These are phyloP conservation scores for Erythrocebus patas DNA, from an alignment of 2,113 vertebrate genomes.

Conservation along the genomic window DNA sequence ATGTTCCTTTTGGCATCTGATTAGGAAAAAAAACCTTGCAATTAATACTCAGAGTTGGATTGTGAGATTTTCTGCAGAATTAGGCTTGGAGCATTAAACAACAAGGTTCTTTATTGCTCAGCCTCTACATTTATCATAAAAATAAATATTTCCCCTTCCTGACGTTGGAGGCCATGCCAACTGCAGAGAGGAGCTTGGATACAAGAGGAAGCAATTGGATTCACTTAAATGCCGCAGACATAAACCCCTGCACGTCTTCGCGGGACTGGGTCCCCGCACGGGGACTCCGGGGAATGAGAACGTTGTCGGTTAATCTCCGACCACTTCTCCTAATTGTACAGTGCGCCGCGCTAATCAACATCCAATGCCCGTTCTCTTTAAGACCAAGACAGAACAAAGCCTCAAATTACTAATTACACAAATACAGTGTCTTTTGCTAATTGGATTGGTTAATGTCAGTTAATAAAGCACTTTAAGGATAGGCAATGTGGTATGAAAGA, in stretches of 20 bases:
- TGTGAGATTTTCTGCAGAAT: constrained; percentile 60
- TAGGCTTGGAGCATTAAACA: constrained; percentile 61
- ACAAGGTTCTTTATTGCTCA: constrained; percentile 36
- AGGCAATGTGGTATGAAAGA: constrained; percentile 45
- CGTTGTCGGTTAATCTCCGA: not conserved
- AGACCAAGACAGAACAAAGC: constrained; percentile 55
- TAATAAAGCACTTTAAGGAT: constrained; percentile 52
- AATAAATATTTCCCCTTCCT: constrained; percentile 58
- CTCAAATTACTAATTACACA: constrained; percentile 53
- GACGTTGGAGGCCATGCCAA: not conserved
- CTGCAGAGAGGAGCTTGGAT: not conserved
- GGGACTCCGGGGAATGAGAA: not conserved
- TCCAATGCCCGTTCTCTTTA: constrained; percentile 15
- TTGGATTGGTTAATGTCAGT: constrained; percentile 60
- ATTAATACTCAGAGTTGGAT: constrained; percentile 50
- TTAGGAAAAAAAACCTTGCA: constrained; percentile 55
- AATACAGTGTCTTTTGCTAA: constrained; percentile 65
- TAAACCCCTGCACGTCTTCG: not conserved
- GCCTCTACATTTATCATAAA: constrained; percentile 58
- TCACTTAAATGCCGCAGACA: not conserved
- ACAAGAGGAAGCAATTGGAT: not conserved
- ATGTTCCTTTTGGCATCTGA: constrained; percentile 64
- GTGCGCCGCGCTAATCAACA: not conserved
- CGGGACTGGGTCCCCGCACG: not conserved
- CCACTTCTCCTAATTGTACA: constrained; percentile 24